Base-by-base conservation (phyloP, 2,888 invertebrate species). In the Acanthococcus lagerstroemiae region DNA sequence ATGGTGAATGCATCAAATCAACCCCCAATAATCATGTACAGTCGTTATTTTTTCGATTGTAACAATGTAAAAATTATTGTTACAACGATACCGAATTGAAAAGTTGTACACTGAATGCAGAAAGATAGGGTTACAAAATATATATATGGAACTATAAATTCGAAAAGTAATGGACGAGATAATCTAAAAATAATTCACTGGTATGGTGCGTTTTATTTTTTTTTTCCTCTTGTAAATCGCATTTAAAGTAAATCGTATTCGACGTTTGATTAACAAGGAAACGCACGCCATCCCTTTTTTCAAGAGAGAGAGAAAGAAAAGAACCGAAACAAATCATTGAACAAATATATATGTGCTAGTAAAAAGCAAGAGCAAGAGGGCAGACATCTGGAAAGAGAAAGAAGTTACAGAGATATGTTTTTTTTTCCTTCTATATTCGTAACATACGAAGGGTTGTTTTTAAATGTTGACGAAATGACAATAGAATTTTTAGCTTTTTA, bases 231-330 rank as follows among this genome's bases (percentile, higher is more conserved):
- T 61, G 61, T 61, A 61, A 61, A 61, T 61, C 61, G 61, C 61
- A 61, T 61, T 61, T 61, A 61, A 61, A 61, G 50, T 61, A 61
- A 61, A 61, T 61, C 61, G 61, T 61, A 61, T 61, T 61, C 61
- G 61, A 61, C 61, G 61, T 61, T 61, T 52, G 61, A 52, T 61
- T 61, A 61, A 61, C 37, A 27, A 37, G 52, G 50, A 45, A 61
- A 61, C 61, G 52, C 50, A 48, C 52, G 48, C 15, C n/a, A 24
- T 19, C 21, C 5, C n/a, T 37, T 37, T 50, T 50, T 60, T 26
- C 19, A n/a, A 37, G n/a, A 37, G 37, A 9, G 37, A 37, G 52
- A 52, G 21, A 9, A 48, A 48, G 48, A 19, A 50, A 27, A 50
- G 24, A 61, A 46, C 25, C 30, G 61, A 52, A 61, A 25, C 26